phyloP scores from a whole-genome alignment of 2,888 invertebrate species.

The Cephus rjabovi region DNA sequence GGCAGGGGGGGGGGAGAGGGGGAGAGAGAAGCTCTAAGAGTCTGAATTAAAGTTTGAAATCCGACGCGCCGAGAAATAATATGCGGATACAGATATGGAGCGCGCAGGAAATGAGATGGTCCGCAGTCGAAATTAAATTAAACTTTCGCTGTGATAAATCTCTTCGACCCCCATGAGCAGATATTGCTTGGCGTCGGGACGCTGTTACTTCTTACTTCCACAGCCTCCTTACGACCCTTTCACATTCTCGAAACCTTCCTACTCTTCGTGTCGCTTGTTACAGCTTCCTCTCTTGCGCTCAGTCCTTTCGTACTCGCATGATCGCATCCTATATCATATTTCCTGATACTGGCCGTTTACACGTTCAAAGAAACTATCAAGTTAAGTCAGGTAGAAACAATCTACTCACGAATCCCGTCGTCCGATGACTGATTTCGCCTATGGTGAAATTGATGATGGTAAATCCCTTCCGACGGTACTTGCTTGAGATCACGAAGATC shows the following conservation, averaged over 20 bases:
- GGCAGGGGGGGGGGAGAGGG: neutral
- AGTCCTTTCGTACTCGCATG: neutral
- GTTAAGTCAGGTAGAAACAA: neutral
- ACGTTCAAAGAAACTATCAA: neutral
- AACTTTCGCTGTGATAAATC: conserved; percentile 37
- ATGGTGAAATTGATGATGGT: conserved; percentile 56
- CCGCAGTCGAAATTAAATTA: conserved; percentile 37
- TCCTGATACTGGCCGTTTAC: neutral
- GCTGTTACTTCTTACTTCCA: neutral
- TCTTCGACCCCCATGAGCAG: conserved; percentile 17
- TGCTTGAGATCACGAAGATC: conserved; percentile 68
- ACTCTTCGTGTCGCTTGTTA: conserved; percentile 2
- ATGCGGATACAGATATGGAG: conserved; percentile 4
- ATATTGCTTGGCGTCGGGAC: neutral
- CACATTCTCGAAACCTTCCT: neutral
- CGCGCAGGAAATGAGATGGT: conserved; percentile 9
- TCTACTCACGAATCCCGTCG: conserved; percentile 33
- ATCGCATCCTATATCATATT: neutral
- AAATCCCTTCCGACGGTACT: conserved; percentile 54
- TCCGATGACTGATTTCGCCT: conserved; percentile 45
- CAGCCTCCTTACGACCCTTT: neutral
- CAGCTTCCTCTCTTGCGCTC: conserved; percentile 12
- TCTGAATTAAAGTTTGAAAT: conserved; percentile 9
- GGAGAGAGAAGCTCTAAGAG: neutral
- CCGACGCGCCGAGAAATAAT: conserved; percentile 8